phyloP scores from a whole-genome alignment of 2,888 invertebrate genomes.

The Caenorhabditis sp. region DNA sequence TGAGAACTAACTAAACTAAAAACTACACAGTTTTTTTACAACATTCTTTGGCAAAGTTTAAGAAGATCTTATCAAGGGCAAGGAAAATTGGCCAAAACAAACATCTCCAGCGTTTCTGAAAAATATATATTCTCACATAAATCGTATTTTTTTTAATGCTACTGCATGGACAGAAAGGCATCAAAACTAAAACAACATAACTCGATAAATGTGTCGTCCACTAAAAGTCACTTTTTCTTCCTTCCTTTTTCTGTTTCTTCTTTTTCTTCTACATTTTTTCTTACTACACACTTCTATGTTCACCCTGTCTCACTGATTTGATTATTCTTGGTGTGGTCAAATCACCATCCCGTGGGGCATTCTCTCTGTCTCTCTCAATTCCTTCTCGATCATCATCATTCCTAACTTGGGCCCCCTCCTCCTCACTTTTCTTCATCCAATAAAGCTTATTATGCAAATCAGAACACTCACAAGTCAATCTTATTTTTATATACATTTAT shows the following conservation, averaged over 20 bases:
- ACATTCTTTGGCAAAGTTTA: too few species aligned
- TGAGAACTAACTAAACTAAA: too few species aligned
- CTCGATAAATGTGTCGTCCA: constrained; percentile 1
- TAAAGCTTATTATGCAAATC: constrained; percentile 61
- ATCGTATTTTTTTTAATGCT: neutral
- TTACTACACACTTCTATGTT: neutral
- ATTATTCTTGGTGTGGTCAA: constrained; percentile 39
- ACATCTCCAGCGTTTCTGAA: too few species aligned
- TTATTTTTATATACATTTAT: constrained; percentile 23
- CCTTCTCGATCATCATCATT: constrained; percentile 6
- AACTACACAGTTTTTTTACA: too few species aligned
- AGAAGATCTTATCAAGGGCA: too few species aligned
- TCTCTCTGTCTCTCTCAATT: neutral
- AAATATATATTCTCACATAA: neutral
- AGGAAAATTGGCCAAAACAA: too few species aligned
- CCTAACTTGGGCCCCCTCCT: neutral
- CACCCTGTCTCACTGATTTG: constrained; percentile 25
- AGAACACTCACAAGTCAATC: constrained; percentile 18
- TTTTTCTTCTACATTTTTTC: neutral
- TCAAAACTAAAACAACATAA: neutral
- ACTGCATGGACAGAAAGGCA: neutral
- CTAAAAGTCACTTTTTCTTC: neutral
- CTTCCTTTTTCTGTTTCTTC: neutral
- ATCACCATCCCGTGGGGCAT: constrained; percentile 50
- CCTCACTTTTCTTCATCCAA: constrained; percentile 14